phyloP scores from a whole-genome alignment of 1,140 invertebrate genomes.

The Samia ricini region DNA sequence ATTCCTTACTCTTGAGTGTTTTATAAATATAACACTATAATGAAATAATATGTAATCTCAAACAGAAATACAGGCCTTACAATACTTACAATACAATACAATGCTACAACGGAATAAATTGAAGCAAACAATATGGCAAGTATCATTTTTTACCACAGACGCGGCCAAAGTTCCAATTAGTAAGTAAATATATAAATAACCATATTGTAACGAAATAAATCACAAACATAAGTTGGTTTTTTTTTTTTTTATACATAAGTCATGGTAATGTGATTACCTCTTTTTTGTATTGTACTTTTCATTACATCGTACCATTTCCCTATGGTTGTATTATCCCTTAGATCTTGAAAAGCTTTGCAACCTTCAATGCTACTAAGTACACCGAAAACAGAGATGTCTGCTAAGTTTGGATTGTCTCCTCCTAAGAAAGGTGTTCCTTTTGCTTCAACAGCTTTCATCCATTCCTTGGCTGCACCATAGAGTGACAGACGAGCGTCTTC shows the following conservation, averaged over 20 bases:
- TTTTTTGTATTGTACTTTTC: conserved; percentile 40
- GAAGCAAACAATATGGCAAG: too few relatives aligned
- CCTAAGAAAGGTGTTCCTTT: conserved; percentile 89
- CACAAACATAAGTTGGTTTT: too few relatives aligned
- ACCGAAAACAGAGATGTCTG: conserved; percentile 96
- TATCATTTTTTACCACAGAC: too few relatives aligned
- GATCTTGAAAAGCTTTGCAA: conserved; percentile 93
- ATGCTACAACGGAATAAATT: too few relatives aligned
- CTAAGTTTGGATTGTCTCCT: conserved; percentile 92
- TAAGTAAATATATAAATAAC: conserved; percentile 1
- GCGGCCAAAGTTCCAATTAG: too few relatives aligned
- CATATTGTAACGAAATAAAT: too few relatives aligned
- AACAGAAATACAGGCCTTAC: too few relatives aligned
- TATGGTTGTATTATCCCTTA: conserved; percentile 64
- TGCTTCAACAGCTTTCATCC: conserved; percentile 85
- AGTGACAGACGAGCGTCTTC: conserved; percentile 93
- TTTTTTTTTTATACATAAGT: conserved; percentile 19
- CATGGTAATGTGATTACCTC: conserved; percentile 41
- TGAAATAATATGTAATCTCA: too few relatives aligned
- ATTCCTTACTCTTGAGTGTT: too few relatives aligned
- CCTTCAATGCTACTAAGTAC: conserved; percentile 97
- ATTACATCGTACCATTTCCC: conserved; percentile 61
- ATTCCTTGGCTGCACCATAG: conserved; percentile 92
- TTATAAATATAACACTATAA: too few relatives aligned
- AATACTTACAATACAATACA: too few relatives aligned